Percentiles rank a stretch among this genome's conserved stretches.
phyloP scores from a whole-genome alignment of 2,113 vertebrate genomes.

The Gopherus evgoodei region DNA sequence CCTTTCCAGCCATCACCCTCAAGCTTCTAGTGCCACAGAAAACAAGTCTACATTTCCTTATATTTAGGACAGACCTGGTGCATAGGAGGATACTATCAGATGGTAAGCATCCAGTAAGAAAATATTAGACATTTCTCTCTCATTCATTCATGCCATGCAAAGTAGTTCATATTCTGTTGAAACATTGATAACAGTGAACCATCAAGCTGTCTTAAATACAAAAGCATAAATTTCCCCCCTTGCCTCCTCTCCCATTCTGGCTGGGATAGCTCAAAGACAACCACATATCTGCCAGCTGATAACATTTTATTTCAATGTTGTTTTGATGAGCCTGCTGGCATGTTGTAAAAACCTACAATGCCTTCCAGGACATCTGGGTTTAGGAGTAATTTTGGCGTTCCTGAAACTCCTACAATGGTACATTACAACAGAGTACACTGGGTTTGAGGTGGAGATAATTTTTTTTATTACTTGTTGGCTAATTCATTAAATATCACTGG shows the following conservation, averaged over 20 bases:
- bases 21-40: neutral
- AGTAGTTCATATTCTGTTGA: neutral
- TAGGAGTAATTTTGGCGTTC: rapidly evolving
- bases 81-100: neutral
- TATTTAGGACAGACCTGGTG: neutral
- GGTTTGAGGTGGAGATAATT: neutral
- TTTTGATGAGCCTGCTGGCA: neutral
- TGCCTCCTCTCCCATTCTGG: neutral
- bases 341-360: rapidly evolving
- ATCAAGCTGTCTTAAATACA: neutral
- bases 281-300: neutral
- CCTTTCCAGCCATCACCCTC: neutral
- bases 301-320: neutral
- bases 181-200: neutral
- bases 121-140: neutral
- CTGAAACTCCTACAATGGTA: rapidly evolving
- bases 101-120: neutral
- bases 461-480: neutral
- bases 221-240: neutral
- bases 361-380: neutral
- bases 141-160: neutral
- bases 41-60: neutral
- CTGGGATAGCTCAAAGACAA: neutral
- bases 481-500: neutral
- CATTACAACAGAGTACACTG: neutral